Evolutionary conservation across 2,113 vertebrate genomes (phyloP), one percentile per base, ranked within the genome.

Genomic region (Poeciliopsis prolifica): DNA sequence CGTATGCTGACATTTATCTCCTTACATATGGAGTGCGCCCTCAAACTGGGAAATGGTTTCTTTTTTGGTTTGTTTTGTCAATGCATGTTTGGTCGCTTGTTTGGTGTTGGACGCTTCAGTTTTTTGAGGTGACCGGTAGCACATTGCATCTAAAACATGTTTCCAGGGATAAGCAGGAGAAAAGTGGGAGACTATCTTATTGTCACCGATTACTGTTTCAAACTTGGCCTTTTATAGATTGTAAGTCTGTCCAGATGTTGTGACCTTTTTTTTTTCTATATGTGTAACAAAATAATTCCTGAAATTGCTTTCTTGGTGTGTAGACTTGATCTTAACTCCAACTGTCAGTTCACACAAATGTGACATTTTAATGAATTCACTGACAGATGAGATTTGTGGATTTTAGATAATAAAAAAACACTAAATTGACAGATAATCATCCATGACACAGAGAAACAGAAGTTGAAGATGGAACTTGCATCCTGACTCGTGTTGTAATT

Each of bases 1-100:
- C 75, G 48, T 61, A 35, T 72, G 51, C 74, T 92, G 89, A 82
- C 79, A 89, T 91, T 91, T 90, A 88, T 85, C 80, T 70, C 71
- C 75, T 51, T 61, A 44, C 80, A 82, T 80, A 75, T 71, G 58
- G 77, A 70, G 67, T 68, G 71, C 35, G 76, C 60, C 30, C 60
- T 80, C 82, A 70, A 82, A 82, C 68, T 68, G 24, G 67, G 29
- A 80, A 86, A 87, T 85, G 26, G 19, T 37, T 37, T 37, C 30
- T 70, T 83, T 74, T 66, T 31, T 65, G 60, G 48, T 70, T 60
- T 74, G 22, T 66, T 54, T 22, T 19, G 28, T 64, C 42, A 63
- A 28, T 40, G 44, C 35, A 37, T 31, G 15, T 74, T 75, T 48
- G 48, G n/a, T 26, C 12, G 30, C 40, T 76, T n/a, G 14, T 61